Percentiles rank a stretch among this genome's conserved stretches.
These are phyloP conservation scores for Netelia virgata DNA, from an alignment of 2,888 invertebrate genomes.

Conservation along the genomic window DNA sequence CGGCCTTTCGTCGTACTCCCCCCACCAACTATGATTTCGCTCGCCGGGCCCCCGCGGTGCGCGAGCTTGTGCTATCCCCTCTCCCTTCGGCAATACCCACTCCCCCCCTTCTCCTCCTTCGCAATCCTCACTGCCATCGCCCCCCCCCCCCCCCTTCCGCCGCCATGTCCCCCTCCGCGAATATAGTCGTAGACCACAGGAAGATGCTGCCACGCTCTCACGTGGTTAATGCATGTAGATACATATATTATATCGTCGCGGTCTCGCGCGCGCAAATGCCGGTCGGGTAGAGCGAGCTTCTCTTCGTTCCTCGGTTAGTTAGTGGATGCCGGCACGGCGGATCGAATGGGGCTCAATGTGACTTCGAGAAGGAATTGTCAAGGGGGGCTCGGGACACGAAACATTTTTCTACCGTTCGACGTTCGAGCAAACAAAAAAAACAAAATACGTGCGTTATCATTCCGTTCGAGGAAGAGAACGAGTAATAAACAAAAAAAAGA, in stretches of 20 bases:
- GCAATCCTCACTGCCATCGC: not conserved
- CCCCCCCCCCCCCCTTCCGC: not conserved
- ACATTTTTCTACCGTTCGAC: not conserved
- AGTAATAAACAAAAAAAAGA: too few species aligned
- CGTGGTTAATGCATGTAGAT: slow-evolving; percentile 78
- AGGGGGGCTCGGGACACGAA: not conserved
- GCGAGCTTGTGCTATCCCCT: slow-evolving; percentile 32
- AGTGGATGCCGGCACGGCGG: slow-evolving; percentile 78
- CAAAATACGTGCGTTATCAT: too few species aligned
- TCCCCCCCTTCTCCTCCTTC: not conserved
- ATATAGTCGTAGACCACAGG: slow-evolving; percentile 44
- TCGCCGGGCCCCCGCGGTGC: slow-evolving; percentile 47
- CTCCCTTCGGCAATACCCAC: not conserved
- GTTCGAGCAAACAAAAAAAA: not conserved
- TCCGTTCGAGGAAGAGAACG: too few species aligned
- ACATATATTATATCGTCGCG: slow-evolving; percentile 80
- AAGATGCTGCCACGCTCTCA: slow-evolving; percentile 75
- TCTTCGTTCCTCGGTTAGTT: slow-evolving; percentile 77
- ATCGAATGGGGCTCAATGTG: slow-evolving; percentile 58
- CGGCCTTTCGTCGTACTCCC: slow-evolving; percentile 29
- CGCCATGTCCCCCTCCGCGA: not conserved
- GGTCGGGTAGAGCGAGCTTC: slow-evolving; percentile 73
- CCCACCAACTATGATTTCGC: slow-evolving; percentile 13
- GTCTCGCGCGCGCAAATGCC: slow-evolving; percentile 73
- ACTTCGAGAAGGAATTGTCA: slow-evolving; percentile 13